Base-by-base conservation (phyloP, 1,140 invertebrate genomes). In the Drosophila melanica region DNA sequence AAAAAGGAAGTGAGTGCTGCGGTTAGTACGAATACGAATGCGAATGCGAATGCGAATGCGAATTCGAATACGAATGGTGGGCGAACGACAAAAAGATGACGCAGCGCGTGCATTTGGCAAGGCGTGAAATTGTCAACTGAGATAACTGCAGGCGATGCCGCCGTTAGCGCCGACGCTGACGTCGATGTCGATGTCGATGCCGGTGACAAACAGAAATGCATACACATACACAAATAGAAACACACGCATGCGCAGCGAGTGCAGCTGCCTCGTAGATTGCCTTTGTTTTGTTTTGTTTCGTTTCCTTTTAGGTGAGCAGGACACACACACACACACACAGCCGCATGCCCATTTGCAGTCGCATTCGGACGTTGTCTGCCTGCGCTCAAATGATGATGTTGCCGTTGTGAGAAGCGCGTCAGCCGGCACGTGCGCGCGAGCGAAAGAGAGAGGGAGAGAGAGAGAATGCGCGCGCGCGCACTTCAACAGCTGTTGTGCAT, bases 231-330 rank as follows among this genome's bases (percentile, higher is more conserved):
- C 3, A 33, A 4, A 47, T 14, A 62, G 8, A n/a, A 14, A 27
- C 10, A 63, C 18, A 59, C 64, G 62, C 63, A 55, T 69, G 65
- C 65, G 65, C 71, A 85, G 75, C 62, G 80, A 70, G 66, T 41
- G 71, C 71, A 85, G 82, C 75, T 85, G 78, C 60, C 41, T 50
- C 27, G 27, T 59, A 57, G 77, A 80, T 73, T 69, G 57, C 85
- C 73, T 85, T 81, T 80, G 81, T 75, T 69, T 65, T 66, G 51
- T 48, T 50, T 62, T 27, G 27, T 27, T 27, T 27, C 23, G 47
- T 39, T 58, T 69, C 20, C 27, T 33, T 42, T 63, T 14, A 35
- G 33, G 57, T 62, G 33, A 14, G 18, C 47, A 72, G 69, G 69
- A 72, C 47, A 57, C 44, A 20, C 27, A 12, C 50, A 62, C 39